These are phyloP conservation scores for Siniperca obscura DNA, from an alignment of 2,797 vertebrate species.

Conservation along the genomic window DNA sequence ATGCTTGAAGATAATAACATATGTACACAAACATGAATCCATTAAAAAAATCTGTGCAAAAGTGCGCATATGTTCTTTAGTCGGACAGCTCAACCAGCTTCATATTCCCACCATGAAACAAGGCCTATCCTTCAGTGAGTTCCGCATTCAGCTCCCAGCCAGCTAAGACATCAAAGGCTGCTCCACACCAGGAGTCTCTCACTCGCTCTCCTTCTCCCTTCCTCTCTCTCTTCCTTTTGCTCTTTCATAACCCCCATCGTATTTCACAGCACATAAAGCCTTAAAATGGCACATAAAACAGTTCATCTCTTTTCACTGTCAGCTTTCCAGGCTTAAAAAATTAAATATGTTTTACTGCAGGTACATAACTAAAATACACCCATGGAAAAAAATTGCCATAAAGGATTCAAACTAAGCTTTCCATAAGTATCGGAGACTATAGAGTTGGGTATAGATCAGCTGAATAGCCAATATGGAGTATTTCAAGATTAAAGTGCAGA, in stretches of 20 bases:
- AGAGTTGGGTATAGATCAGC: slow-evolving; percentile 64
- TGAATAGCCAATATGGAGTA: slow-evolving; percentile 47
- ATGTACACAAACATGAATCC: slow-evolving; percentile 17
- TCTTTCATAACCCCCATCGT: slow-evolving; percentile 81
- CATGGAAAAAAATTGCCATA: slow-evolving; percentile 70
- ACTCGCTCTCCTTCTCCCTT: slow-evolving; percentile 54
- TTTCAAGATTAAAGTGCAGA: slow-evolving; percentile 55
- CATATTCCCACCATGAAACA: slow-evolving; percentile 71
- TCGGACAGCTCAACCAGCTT: slow-evolving; percentile 55
- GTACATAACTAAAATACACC: slow-evolving; percentile 86
- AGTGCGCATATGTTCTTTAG: slow-evolving; percentile 12
- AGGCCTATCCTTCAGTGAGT: slow-evolving; percentile 70
- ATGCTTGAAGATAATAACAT: slow-evolving; percentile 46
- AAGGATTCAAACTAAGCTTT: slow-evolving; percentile 70
- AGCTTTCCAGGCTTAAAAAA: slow-evolving; percentile 84
- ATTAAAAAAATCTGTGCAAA: slow-evolving; percentile 10
- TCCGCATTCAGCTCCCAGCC: slow-evolving; percentile 72
- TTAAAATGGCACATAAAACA: slow-evolving; percentile 90
- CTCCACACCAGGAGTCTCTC: slow-evolving; percentile 70
- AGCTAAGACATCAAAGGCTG: slow-evolving; percentile 78
- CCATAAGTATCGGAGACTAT: slow-evolving; percentile 57
- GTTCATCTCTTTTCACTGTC: slow-evolving; percentile 88
- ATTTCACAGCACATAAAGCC: slow-evolving; percentile 89
- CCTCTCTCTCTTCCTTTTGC: slow-evolving; percentile 69
- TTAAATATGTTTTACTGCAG: slow-evolving; percentile 86